These are phyloP conservation scores for Leptobrachium leishanense DNA, from an alignment of 2,113 vertebrate genomes.

Conservation along the genomic window DNA sequence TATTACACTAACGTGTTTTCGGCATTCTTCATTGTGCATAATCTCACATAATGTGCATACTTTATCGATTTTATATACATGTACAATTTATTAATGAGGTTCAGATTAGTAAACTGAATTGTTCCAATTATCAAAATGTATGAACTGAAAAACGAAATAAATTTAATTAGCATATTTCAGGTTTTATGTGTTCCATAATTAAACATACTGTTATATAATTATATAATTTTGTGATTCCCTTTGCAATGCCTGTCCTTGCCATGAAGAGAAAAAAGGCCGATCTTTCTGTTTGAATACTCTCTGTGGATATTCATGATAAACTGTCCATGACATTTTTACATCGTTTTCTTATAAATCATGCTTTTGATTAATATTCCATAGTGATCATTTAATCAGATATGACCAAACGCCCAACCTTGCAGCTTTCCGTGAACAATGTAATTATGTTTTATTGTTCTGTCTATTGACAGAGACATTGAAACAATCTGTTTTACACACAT, in stretches of 20 bases:
- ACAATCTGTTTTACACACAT: conserved; percentile 8
- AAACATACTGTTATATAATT: background rate
- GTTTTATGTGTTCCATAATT: too few species aligned
- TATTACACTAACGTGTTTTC: too few species aligned
- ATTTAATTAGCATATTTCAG: too few species aligned
- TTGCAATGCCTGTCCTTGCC: background rate
- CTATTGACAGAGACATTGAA: conserved; percentile 1
- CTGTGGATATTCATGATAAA: background rate
- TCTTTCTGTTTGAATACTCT: background rate
- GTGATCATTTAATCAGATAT: conserved; percentile 6
- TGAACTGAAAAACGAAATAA: too few species aligned
- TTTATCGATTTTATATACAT: too few species aligned
- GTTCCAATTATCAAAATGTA: too few species aligned
- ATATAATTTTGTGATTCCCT: background rate
- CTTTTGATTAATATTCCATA: conserved; percentile 15
- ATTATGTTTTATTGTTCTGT: conserved; percentile 7
- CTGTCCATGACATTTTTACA: background rate
- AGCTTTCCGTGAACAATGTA: conserved; percentile 7
- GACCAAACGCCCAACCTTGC: conserved; percentile 7
- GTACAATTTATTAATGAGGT: too few species aligned
- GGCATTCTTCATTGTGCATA: too few species aligned
- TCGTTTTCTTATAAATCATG: background rate
- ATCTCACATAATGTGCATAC: too few species aligned
- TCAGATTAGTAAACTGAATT: too few species aligned
- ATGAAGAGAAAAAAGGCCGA: background rate